Percentiles rank a stretch among this genome's conserved stretches.
These are phyloP conservation scores for Platycheirus rosarum DNA, from an alignment of 2,888 invertebrate genomes.

Conservation along the genomic window DNA sequence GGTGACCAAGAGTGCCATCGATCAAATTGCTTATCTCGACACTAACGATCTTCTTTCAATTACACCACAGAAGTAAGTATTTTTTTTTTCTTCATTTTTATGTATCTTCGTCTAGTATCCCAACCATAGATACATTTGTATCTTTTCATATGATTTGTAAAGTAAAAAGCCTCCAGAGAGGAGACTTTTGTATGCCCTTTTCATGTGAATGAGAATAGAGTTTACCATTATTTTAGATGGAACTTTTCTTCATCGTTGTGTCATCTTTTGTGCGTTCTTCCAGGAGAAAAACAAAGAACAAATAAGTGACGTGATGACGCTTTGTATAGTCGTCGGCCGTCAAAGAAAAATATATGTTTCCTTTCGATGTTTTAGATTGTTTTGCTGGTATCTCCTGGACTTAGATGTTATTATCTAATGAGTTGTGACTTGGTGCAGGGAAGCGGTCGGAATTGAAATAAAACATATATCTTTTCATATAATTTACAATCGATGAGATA, in stretches of 20 bases:
- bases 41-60: slow-evolving; percentile 73
- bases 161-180: slow-evolving; percentile 16
- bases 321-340: slow-evolving; percentile 19
- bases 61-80: slow-evolving; percentile 66
- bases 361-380: slow-evolving; percentile 30
- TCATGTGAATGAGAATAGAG: slow-evolving; percentile 45
- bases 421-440: slow-evolving; percentile 55
- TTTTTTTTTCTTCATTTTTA: slow-evolving; percentile 35
- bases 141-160: slow-evolving; percentile 42
- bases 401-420: slow-evolving; percentile 61
- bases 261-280: slow-evolving; percentile 18
- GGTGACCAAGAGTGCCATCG: slow-evolving; percentile 70
- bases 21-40: slow-evolving; percentile 73
- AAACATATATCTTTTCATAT: slow-evolving; percentile 45
- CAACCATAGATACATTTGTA: slow-evolving; percentile 34
- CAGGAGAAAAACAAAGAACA: background rate
- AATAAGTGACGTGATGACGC: slow-evolving; percentile 36
- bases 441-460: slow-evolving; percentile 54
- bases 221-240: slow-evolving; percentile 19
- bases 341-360: slow-evolving; percentile 53
- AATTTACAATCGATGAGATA: slow-evolving; percentile 39
- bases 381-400: slow-evolving; percentile 14
- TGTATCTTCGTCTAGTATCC: slow-evolving; percentile 28
- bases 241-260: slow-evolving; percentile 9
- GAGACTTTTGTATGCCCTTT: slow-evolving; percentile 33